Base-by-base conservation (phyloP, 2,113 vertebrate genomes). In the Epinephelus moara region DNA sequence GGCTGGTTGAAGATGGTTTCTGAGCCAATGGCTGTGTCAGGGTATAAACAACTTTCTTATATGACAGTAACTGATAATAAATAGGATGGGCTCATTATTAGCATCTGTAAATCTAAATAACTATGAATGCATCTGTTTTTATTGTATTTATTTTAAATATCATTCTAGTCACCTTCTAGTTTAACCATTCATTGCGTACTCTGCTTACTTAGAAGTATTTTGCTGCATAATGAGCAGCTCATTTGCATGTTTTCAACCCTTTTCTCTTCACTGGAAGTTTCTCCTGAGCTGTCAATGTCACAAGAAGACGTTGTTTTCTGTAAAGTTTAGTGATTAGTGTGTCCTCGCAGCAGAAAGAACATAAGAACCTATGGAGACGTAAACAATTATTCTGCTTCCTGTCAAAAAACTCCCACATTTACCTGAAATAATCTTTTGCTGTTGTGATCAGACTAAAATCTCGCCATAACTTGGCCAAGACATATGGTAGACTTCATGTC, bases 1-100 rank as follows among this genome's bases (percentile, higher is more conserved):
- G 62, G 42, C 84, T 85, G 79, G 86, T 89, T 75, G 56, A 61
- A 67, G 50, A 33, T 0, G 19, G 69, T 6, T 52, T 76, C 60
- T 62, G 45, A 64, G 47, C 23, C 25, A 53, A 40, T 50, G 70
- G 37, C 45, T 42, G 12, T 18, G 11, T 49, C n/a, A 6, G 18
- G 47, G 21, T 15, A 14, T 21, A 30, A 47, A 42, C 15, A 42
- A 63, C 21, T 42, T 55, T 75, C 8, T 30, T 30, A 30, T 4
- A 8, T 45, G 42, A 6, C 56, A 25, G 5, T 15, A 15, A 14
- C n/a, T 52, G 40, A 60, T 59, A 13, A 57, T 3, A 67, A 49
- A 42, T 9, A 63, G 12, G 2, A 40, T 4, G 18, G 17, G 57
- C 33, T 45, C 23, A 27, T 72, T 72, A 33, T 42, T 12, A 40